Conservation (phyloP, 2,113 vertebrate genomes). For the Anser brachyrhynchus region DNA sequence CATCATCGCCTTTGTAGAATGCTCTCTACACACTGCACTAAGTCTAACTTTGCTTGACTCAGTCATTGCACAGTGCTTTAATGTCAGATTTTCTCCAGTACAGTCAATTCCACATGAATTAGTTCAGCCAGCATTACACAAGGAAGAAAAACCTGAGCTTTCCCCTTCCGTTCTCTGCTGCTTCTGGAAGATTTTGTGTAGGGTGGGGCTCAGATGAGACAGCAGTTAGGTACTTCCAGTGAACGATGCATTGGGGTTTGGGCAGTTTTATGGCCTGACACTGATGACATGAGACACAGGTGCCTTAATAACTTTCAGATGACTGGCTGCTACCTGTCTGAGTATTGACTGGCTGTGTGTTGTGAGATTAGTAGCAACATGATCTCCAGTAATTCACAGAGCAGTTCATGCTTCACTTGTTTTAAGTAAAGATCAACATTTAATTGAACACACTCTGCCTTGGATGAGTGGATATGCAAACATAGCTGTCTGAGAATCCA, state of each 20-base stretch:
- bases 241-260: accelerated
- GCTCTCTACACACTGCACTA: accelerated
- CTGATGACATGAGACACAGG: accelerated
- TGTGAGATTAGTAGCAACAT: neutral
- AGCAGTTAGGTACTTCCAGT: neutral
- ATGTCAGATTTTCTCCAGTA: neutral
- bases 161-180: neutral
- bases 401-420: neutral
- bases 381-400: neutral
- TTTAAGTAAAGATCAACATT: neutral
- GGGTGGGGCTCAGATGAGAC: neutral
- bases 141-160: neutral
- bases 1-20: neutral
- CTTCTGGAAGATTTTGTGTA: neutral
- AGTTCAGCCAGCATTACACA: neutral
- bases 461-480: neutral
- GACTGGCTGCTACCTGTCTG: neutral
- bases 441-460: slow-evolving; percentile 5
- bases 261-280: neutral
- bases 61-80: neutral
- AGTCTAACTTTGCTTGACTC: accelerated
- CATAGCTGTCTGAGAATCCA: neutral
- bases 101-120: neutral
- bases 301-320: neutral
- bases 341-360: neutral